Conservation (phyloP, 2,113 vertebrate species). For the Vireo altiloquus region DNA sequence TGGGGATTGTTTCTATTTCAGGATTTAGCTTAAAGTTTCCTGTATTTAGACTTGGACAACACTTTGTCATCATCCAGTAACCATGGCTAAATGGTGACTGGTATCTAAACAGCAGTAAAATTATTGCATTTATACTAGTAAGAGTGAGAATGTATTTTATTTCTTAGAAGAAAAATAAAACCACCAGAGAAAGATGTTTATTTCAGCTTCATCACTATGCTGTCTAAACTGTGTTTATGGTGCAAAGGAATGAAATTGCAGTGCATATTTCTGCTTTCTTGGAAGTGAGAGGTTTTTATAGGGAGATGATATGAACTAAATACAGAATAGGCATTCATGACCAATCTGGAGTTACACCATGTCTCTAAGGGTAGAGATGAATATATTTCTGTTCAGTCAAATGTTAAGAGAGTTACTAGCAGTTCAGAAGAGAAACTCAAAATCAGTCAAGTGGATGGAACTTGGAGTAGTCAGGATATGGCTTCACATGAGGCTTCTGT, state of each 20-base stretch:
- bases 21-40: background rate
- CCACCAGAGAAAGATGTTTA: background rate
- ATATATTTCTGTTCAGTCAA: background rate
- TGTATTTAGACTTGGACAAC: background rate
- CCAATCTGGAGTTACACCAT: background rate
- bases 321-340: background rate
- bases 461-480: background rate
- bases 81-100: background rate
- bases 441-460: background rate
- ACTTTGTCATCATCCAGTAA: background rate
- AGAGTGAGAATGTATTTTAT: background rate
- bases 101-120: background rate
- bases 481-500: background rate
- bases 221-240: background rate
- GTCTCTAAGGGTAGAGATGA: background rate
- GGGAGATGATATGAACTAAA: background rate
- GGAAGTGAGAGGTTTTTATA: background rate
- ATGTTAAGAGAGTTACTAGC: background rate
- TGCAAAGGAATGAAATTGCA: background rate
- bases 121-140: background rate
- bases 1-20: background rate
- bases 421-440: background rate
- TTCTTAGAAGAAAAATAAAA: background rate
- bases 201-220: background rate
- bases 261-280: background rate